Evolutionary conservation across 2,888 invertebrate species (phyloP).

Genomic region (Rhamphomyia laevipes): DNA sequence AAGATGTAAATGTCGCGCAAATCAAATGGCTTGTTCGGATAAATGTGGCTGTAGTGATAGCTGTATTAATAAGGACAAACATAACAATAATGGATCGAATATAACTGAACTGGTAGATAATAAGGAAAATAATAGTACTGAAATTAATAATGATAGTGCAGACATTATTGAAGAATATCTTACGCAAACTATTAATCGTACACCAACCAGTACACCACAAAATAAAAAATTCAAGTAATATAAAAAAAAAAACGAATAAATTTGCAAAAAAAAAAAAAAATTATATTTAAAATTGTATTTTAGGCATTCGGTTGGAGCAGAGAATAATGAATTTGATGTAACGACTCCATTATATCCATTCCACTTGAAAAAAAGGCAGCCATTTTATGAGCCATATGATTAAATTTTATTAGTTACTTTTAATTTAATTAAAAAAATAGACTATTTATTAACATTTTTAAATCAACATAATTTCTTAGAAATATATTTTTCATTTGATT

Average conservation of each 20-base stretch:
- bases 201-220: too few relatives aligned
- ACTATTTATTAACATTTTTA: too few relatives aligned
- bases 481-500: too few relatives aligned
- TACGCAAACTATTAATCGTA: conserved; percentile 1
- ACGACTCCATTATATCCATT: conserved; percentile 10
- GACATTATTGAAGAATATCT: not conserved
- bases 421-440: not conserved
- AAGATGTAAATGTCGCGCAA: conserved; percentile 49
- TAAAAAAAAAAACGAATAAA: too few relatives aligned
- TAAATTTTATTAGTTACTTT: not conserved
- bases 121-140: not conserved
- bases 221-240: too few relatives aligned
- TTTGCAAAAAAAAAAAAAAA: not conserved
- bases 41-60: conserved; percentile 44
- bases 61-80: conserved; percentile 32
- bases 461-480: too few relatives aligned
- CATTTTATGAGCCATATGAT: conserved; percentile 5
- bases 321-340: conserved; percentile 1
- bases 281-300: not conserved
- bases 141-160: not conserved
- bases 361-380: conserved; percentile 6
- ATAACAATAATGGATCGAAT: not conserved
- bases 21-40: conserved; percentile 35
- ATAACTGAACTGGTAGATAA: not conserved
- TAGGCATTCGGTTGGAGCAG: conserved; percentile 2